These are phyloP conservation scores for Salvator merianae DNA, from an alignment of 2,113 vertebrate genomes.

Conservation along the genomic window DNA sequence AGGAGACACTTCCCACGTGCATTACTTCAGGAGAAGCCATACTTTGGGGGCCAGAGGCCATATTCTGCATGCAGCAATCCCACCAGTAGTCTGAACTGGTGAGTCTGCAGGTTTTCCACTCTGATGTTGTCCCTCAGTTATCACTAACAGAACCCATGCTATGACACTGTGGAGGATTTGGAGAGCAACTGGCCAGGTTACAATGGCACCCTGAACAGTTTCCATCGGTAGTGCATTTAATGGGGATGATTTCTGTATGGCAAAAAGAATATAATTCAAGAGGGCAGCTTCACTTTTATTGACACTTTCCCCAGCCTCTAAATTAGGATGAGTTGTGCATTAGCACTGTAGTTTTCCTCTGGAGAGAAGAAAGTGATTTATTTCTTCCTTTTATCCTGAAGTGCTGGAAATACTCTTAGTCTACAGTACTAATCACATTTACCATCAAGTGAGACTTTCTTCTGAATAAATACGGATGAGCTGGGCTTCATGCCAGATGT, in stretches of 20 bases:
- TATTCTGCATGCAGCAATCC: background rate
- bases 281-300: background rate
- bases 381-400: background rate
- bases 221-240: background rate
- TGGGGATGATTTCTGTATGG: background rate
- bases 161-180: background rate
- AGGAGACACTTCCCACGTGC: background rate
- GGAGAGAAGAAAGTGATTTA: background rate
- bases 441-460: background rate
- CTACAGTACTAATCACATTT: background rate
- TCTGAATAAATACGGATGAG: background rate
- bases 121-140: background rate
- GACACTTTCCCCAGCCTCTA: background rate
- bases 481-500: background rate
- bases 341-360: no score
- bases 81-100: background rate
- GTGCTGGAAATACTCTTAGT: background rate
- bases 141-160: background rate
- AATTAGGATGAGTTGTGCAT: no score
- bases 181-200: background rate
- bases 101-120: background rate
- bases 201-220: background rate
- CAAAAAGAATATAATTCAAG: background rate
- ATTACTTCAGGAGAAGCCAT: background rate
- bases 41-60: background rate